Conservation (phyloP, 53 echinoderm and acorn worm genomes). For the Crossaster papposus region DNA sequence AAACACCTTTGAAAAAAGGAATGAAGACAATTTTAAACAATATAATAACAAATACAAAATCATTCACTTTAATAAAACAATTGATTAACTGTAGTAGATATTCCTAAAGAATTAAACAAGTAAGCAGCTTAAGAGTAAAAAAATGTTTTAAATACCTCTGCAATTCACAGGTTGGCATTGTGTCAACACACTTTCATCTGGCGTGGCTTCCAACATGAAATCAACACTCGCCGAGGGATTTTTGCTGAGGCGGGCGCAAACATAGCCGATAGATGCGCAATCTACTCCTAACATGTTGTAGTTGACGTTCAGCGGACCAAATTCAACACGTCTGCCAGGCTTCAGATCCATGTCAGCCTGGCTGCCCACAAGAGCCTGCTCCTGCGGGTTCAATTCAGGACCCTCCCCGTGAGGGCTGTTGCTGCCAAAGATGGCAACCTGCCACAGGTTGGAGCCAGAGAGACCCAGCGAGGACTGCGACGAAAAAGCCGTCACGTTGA, state of each 20-base stretch:
- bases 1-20: constrained; percentile 65
- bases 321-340: constrained; percentile 72
- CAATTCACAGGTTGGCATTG: constrained; percentile 65
- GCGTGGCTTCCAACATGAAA: constrained; percentile 68
- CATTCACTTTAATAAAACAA: too few relatives aligned
- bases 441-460: constrained; percentile 69
- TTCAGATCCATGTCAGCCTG: constrained; percentile 70
- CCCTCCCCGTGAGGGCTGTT: constrained; percentile 70
- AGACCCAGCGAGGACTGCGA: constrained; percentile 61
- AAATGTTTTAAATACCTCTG: constrained; percentile 34
- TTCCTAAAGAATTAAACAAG: background rate
- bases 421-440: constrained; percentile 82
- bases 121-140: too few relatives aligned
- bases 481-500: constrained; percentile 71
- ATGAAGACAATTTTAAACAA: background rate
- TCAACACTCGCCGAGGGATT: constrained; percentile 76
- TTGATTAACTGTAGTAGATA: too few relatives aligned
- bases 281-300: constrained; percentile 80
- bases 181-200: constrained; percentile 70
- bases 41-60: too few relatives aligned
- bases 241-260: constrained; percentile 81
- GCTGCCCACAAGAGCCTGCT: constrained; percentile 66
- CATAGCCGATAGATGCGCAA: constrained; percentile 74
- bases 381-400: constrained; percentile 63
- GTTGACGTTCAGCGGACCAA: constrained; percentile 64